phyloP scores from a whole-genome alignment of 2,888 invertebrate genomes.

The Stenoptilia bipunctidactyla region DNA sequence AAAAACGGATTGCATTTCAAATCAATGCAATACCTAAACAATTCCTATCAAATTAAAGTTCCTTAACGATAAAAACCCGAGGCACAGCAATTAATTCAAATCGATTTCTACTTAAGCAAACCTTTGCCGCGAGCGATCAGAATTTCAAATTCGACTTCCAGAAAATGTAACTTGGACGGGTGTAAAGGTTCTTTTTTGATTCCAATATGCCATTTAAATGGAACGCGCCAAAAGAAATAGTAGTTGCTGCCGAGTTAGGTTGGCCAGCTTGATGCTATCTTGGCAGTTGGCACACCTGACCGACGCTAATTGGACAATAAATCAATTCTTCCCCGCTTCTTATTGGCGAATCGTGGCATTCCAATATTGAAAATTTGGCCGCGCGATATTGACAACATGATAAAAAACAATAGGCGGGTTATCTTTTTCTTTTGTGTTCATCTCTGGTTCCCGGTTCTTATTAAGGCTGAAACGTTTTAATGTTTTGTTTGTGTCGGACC shows the following conservation, averaged over 20 bases:
- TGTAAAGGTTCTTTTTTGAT: constrained; percentile 67
- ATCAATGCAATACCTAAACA: constrained; percentile 20
- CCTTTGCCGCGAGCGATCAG: constrained; percentile 53
- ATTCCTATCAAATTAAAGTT: constrained; percentile 58
- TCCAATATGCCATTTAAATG: constrained; percentile 67
- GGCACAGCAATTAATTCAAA: constrained; percentile 59
- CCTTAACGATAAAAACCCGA: constrained; percentile 39
- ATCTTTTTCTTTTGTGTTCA: constrained; percentile 70
- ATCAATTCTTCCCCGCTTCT: constrained; percentile 71
- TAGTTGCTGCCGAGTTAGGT: constrained; percentile 59
- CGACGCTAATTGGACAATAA: constrained; percentile 73
- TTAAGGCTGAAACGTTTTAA: constrained; percentile 54
- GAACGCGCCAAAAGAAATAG: constrained; percentile 65
- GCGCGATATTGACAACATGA: constrained; percentile 71
- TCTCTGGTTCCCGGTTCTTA: constrained; percentile 63
- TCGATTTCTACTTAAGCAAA: constrained; percentile 61
- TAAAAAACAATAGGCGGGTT: constrained; percentile 66
- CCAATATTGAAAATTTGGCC: constrained; percentile 72
- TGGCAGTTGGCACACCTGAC: constrained; percentile 72
- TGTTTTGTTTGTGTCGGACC: constrained; percentile 55
- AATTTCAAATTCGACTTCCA: constrained; percentile 64
- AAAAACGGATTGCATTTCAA: neutral
- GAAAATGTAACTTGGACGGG: constrained; percentile 50
- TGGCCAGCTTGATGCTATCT: constrained; percentile 68
- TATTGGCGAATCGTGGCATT: constrained; percentile 70